Evolutionary conservation across 2,113 vertebrate genomes (phyloP), one percentile per base, ranked within the genome.

Genomic region (Trochalopteron elliotii): DNA sequence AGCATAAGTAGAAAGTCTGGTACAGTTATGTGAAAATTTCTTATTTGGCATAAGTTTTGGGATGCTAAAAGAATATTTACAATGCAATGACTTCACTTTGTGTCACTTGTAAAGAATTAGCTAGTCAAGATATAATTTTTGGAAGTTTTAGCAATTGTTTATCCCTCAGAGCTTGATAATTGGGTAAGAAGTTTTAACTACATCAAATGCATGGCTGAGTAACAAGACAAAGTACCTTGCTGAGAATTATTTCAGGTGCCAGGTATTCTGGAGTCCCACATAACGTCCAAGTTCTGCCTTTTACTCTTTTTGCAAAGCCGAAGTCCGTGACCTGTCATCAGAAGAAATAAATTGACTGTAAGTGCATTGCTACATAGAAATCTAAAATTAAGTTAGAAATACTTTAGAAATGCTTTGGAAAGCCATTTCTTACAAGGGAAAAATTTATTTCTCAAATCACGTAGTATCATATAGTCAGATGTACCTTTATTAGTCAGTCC

Each of bases 231-330:
- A 75, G 70, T 92, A 99, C 99, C 99, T 99, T 99, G 99, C 99
- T 99, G 97, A 99, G 99, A 98, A 99, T 99, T 97, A 99, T 99
- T 98, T 99, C 99, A 94, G 99, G 99, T 96, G 99, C 99, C 97
- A 99, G 97, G 94, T 99, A 99, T 97, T 99, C 99, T 94, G 99
- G 99, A 95, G 99, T 99, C 68, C 99, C 99, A 97, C 99, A 99
- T 98, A 99, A 98, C 91, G 99, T 99, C 99, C 99, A 99, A 94
- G 99, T 99, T 97, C 99, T 98, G 92, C 99, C 99, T 98, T 99
- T 99, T 98, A 99, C 99, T 98, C 98, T 99, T 98, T 99, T 99
- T 97, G 99, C 99, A 98, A 99, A 99, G 61, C 99, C 99, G 59
- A 99, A 99, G 97, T 99, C 99, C 97, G 99, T 99, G 95, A 99